phyloP scores from a whole-genome alignment of 2,888 invertebrate species.

The Chrysolina americana region DNA sequence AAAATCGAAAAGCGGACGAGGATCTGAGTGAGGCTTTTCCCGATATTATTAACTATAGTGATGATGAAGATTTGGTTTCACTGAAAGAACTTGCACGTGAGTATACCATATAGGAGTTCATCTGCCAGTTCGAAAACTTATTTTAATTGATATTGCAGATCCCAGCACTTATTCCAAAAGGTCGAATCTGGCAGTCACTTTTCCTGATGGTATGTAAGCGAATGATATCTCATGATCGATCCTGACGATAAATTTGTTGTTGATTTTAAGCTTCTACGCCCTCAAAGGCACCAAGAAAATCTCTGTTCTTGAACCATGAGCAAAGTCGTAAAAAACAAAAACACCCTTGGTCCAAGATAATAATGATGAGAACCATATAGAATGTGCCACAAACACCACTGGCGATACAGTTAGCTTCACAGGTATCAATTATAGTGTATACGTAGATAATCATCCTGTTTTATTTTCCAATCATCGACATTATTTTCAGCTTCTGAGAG shows the following conservation, averaged over 20 bases:
- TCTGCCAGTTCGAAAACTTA: constrained; percentile 19
- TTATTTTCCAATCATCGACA: constrained; percentile 4
- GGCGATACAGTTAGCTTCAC: constrained; percentile 24
- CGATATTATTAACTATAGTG: constrained; percentile 19
- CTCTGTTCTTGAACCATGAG: constrained; percentile 18
- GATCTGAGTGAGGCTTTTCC: constrained; percentile 21
- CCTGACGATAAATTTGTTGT: no score
- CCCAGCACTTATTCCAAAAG: constrained; percentile 26
- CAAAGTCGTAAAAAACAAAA: constrained; percentile 18
- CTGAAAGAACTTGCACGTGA: constrained; percentile 26
- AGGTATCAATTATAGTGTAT: no score
- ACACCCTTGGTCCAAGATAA: constrained; percentile 6
- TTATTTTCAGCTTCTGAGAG: constrained; percentile 10
- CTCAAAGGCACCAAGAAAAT: constrained; percentile 13
- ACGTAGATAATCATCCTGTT: no score
- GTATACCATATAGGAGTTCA: constrained; percentile 10
- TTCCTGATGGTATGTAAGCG: no score
- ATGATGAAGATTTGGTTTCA: constrained; percentile 25
- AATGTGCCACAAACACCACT: constrained; percentile 8
- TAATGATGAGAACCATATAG: constrained; percentile 17
- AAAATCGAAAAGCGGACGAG: constrained; percentile 12
- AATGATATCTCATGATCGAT: no score
- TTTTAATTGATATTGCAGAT: constrained; percentile 20
- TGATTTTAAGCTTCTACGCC: no score
- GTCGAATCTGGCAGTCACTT: no score